These are phyloP conservation scores for Cantharis rustica DNA, from an alignment of 2,888 invertebrate genomes.

Conservation along the genomic window DNA sequence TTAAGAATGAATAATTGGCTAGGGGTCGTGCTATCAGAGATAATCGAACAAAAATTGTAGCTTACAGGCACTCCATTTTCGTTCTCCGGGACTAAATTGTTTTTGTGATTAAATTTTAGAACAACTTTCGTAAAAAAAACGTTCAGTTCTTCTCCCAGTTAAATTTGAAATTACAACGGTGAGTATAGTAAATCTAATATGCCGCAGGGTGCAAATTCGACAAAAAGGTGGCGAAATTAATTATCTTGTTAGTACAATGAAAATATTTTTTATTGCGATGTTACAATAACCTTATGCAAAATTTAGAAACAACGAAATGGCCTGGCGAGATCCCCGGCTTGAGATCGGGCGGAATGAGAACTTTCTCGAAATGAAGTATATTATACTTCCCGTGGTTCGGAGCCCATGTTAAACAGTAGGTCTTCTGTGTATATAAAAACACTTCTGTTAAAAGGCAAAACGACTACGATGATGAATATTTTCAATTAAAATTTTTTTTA, in stretches of 20 bases:
- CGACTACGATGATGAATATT: too few species aligned
- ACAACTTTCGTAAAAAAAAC: background rate
- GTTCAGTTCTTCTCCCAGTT: background rate
- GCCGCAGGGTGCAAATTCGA: background rate
- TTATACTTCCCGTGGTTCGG: too few species aligned
- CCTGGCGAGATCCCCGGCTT: too few species aligned
- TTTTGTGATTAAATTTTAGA: background rate
- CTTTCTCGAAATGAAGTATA: too few species aligned
- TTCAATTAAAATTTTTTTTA: background rate
- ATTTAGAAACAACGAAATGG: too few species aligned
- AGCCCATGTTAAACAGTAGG: too few species aligned
- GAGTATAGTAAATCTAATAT: background rate
- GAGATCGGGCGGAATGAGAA: too few species aligned
- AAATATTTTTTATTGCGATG: too few species aligned
- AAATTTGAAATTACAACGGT: background rate
- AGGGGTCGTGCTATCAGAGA: background rate
- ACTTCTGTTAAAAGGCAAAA: too few species aligned
- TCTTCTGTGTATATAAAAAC: too few species aligned
- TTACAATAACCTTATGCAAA: too few species aligned
- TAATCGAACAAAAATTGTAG: background rate
- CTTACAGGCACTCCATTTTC: background rate
- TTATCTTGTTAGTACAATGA: too few species aligned
- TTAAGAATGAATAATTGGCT: background rate
- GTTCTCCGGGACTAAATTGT: background rate
- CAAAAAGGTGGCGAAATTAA: background rate